Base-by-base conservation (phyloP, 2,888 invertebrate species). In the Patella caerulea region DNA sequence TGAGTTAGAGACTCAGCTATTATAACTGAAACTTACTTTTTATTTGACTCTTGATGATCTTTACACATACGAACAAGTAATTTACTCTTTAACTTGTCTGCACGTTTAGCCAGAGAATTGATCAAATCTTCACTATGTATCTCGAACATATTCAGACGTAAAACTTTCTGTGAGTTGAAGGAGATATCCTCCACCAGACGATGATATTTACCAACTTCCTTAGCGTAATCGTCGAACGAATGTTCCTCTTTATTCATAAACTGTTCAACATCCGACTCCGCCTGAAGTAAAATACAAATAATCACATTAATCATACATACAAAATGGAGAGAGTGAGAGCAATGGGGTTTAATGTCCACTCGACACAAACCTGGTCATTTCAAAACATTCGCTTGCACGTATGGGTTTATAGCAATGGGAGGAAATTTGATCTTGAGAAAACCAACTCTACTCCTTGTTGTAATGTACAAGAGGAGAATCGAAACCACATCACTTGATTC, bases 131-230 rank as follows among this genome's bases (percentile, higher is more conserved):
- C 94, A 77, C 97, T 94, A 91, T 96, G 95, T 90, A 98, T 95
- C 88, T 96, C 95, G 90, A 96, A 98, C 92, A 97, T 94, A 12
- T 96, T 97, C 88, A 96, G 94, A 24, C 95, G 94, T 24, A 95
- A 93, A 0, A 95, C 90, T 89, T 91, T 91, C 75, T 86, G 82
- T 2, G 89, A 88, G 81, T 88, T 89, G 86, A 91, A 92, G 24
- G 88, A 90, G 78, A 94, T 93, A 76, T 93, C 93, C 87, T 93
- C 93, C 84, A 87, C 93, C 83, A 92, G 88, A 29, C 89, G 86
- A 80, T 93, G 91, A 85, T 92, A 93, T 77, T 92, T 91, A 74
- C 91, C 87, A 4, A 93, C 92, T 85, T 93, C 92, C 71, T 91
- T 90, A 77, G 88, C 86, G 84, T 92, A 92, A 56, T 93, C 92